These are phyloP conservation scores for Chionoecetes opilio DNA, from an alignment of 1,140 invertebrate species.

Conservation along the genomic window DNA sequence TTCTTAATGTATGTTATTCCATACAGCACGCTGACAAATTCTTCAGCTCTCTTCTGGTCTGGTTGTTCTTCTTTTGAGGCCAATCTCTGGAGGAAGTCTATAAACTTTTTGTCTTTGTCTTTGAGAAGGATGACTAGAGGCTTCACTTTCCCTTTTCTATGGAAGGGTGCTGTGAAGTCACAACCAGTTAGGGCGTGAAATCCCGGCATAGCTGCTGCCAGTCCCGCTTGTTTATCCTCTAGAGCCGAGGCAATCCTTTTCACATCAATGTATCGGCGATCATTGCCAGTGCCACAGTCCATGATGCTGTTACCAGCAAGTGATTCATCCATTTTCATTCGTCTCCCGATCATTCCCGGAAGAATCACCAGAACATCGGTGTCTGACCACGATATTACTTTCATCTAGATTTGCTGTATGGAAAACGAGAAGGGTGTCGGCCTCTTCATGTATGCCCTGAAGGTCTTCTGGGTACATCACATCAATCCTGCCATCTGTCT, in stretches of 20 bases:
- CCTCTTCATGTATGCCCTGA: not conserved
- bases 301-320: not conserved
- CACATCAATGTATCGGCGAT: not conserved
- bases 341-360: not conserved
- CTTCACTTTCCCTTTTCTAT: constrained; percentile 35
- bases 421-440: not conserved
- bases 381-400: not conserved
- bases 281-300: not conserved
- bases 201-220: not conserved
- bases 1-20: not conserved
- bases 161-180: constrained; percentile 6
- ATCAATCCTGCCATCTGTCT: not conserved
- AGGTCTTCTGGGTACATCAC: not conserved
- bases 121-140: not conserved
- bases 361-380: constrained; percentile 27
- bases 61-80: no score
- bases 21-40: not conserved
- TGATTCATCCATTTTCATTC: not conserved
- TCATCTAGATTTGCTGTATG: not conserved
- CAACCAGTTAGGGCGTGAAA: not conserved
- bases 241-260: not conserved
- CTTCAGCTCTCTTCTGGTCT: not conserved
- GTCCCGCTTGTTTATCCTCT: not conserved
- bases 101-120: not conserved
- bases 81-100: not conserved